Conservation (phyloP, 2,888 invertebrate genomes). For the Drosophila longiperda region DNA sequence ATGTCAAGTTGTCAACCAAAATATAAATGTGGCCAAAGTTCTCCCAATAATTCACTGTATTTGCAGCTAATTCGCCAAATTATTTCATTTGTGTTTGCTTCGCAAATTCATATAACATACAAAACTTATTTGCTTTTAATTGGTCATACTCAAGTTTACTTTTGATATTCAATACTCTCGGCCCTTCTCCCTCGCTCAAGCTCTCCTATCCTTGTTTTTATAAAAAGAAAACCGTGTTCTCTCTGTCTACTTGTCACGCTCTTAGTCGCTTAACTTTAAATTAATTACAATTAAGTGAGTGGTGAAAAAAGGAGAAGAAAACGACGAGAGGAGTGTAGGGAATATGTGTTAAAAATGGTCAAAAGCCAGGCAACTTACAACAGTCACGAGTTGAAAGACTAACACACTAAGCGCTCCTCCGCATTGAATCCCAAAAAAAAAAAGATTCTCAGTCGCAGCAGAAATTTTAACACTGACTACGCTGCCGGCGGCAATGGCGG, state of each 20-base stretch:
- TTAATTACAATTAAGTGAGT: constrained; percentile 58
- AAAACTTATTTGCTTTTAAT: constrained; percentile 10
- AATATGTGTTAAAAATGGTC: constrained; percentile 31
- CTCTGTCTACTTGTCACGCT: neutral
- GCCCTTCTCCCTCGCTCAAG: neutral
- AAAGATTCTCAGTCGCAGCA: constrained; percentile 27
- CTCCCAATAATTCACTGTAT: constrained; percentile 9
- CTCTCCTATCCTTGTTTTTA: neutral
- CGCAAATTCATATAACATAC: constrained; percentile 6
- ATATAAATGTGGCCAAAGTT: neutral
- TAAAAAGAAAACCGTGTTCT: neutral
- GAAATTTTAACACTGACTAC: constrained; percentile 34
- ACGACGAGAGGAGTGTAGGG: neutral
- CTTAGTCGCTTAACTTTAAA: constrained; percentile 39
- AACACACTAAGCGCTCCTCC: constrained; percentile 55
- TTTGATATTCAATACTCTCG: constrained; percentile 7
- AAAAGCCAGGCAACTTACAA: constrained; percentile 60
- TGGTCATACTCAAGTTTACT: neutral
- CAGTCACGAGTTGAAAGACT: constrained; percentile 64
- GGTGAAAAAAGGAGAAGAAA: constrained; percentile 16
- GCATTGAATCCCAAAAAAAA: constrained; percentile 54
- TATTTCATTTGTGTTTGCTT: neutral
- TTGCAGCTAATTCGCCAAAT: constrained; percentile 1
- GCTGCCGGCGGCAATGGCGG: constrained; percentile 49
- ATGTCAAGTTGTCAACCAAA: neutral